These are phyloP conservation scores for Pagrus major DNA, from an alignment of 2,113 vertebrate genomes.

Conservation along the genomic window DNA sequence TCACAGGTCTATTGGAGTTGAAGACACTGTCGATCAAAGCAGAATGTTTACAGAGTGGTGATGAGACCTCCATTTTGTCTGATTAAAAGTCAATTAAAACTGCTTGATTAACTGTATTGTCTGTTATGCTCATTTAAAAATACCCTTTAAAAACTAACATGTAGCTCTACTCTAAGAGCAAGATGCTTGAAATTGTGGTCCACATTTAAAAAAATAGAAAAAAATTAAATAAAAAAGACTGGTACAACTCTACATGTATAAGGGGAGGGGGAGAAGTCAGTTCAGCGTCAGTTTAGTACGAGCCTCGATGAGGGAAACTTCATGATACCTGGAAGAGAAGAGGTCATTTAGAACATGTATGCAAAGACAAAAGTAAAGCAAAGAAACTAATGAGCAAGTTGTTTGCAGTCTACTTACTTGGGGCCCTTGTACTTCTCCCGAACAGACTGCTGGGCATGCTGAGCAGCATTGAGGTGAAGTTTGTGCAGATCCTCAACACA, in stretches of 20 bases:
- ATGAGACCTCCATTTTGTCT: conserved; percentile 20
- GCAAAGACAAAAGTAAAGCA: not conserved
- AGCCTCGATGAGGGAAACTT: conserved; percentile 90
- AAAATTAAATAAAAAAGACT: not conserved
- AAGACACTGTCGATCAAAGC: conserved; percentile 13
- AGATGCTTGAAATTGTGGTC: conserved; percentile 53
- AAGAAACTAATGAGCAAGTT: too few species aligned
- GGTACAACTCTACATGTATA: conserved; percentile 34
- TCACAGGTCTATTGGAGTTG: conserved; percentile 1
- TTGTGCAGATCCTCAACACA: conserved; percentile 92
- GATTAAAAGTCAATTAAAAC: conserved; percentile 55
- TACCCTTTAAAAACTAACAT: conserved; percentile 52
- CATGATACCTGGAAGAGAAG: conserved; percentile 86
- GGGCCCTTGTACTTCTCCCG: conserved; percentile 94
- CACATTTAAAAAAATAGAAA: conserved; percentile 52
- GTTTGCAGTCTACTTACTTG: conserved; percentile 89
- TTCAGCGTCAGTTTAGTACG: conserved; percentile 84
- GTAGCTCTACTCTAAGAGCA: conserved; percentile 65
- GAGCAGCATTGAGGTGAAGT: conserved; percentile 89
- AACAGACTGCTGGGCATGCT: conserved; percentile 95
- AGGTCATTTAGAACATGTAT: not conserved
- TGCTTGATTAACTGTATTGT: conserved; percentile 72
- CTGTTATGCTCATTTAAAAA: conserved; percentile 69
- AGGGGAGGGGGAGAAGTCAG: conserved; percentile 33
- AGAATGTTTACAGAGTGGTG: not conserved